Percentiles rank a stretch among this genome's conserved stretches.
These are phyloP conservation scores for Synchiropus splendidus DNA, from an alignment of 2,113 vertebrate genomes.

Conservation along the genomic window DNA sequence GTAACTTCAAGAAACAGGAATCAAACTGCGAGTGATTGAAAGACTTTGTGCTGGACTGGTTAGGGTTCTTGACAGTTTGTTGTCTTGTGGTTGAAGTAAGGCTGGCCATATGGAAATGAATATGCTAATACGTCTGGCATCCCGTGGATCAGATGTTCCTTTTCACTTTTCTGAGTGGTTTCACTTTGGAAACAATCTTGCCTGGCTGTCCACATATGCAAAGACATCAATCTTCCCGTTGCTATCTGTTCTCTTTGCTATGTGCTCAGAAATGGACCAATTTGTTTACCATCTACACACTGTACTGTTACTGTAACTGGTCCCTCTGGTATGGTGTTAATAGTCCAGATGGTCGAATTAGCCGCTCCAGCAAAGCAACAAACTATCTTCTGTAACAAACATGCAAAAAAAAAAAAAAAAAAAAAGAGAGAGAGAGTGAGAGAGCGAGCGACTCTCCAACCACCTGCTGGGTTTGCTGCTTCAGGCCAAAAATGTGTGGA, in stretches of 20 bases:
- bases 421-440: too few relatives aligned
- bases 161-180: constrained; percentile 32
- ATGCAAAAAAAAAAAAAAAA: constrained; percentile 9
- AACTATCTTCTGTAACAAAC: constrained; percentile 49
- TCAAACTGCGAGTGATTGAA: not conserved
- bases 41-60: constrained; percentile 8
- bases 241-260: too few relatives aligned
- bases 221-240: too few relatives aligned
- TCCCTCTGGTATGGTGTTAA: constrained; percentile 54
- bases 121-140: constrained; percentile 29
- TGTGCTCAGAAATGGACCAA: not conserved
- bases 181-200: constrained; percentile 12
- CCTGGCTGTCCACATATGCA: not conserved
- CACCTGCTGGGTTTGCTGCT: constrained; percentile 51
- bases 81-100: constrained; percentile 19
- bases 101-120: not conserved
- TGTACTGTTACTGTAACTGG: constrained; percentile 45
- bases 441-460: constrained; percentile 6
- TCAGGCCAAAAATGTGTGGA: constrained; percentile 34
- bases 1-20: too few relatives aligned
- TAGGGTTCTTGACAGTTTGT: constrained; percentile 23
- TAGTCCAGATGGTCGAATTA: constrained; percentile 66
- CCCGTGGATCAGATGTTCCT: constrained; percentile 34
- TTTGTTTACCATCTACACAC: constrained; percentile 8
- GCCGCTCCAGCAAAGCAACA: constrained; percentile 67